These are phyloP conservation scores for Actenoides lindsayi DNA, from an alignment of 2,113 vertebrate species.

Conservation along the genomic window DNA sequence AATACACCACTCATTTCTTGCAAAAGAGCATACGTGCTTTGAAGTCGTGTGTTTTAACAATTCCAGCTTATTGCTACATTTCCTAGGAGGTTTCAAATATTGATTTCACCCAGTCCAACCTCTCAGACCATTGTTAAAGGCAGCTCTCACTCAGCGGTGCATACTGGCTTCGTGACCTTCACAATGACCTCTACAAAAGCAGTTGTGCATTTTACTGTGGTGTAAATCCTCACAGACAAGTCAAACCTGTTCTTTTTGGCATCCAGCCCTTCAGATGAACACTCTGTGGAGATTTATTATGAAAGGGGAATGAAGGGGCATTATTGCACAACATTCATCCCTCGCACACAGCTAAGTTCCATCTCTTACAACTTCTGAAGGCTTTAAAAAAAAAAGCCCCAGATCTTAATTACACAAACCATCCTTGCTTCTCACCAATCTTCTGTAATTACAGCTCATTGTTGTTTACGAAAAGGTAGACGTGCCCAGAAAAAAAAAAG, in stretches of 20 bases:
- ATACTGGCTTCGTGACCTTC: slow-evolving; percentile 74
- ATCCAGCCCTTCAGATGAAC: slow-evolving; percentile 77
- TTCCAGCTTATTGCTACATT: slow-evolving; percentile 14
- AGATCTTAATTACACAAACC: slow-evolving; percentile 61
- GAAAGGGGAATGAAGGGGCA: slow-evolving; percentile 79
- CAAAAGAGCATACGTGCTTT: neutral
- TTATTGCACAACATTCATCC: slow-evolving; percentile 79
- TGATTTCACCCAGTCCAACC: slow-evolving; percentile 28
- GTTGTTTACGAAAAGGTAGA: neutral
- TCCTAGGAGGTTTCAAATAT: slow-evolving; percentile 35
- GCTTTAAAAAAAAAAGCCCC: slow-evolving; percentile 59
- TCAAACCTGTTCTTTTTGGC: slow-evolving; percentile 88
- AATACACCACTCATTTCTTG: neutral
- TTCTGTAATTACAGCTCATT: slow-evolving; percentile 35
- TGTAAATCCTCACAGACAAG: slow-evolving; percentile 87
- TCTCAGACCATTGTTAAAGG: slow-evolving; percentile 46
- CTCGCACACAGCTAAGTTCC: slow-evolving; percentile 68
- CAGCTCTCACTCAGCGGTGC: slow-evolving; percentile 58
- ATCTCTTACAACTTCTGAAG: slow-evolving; percentile 73
- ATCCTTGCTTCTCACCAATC: slow-evolving; percentile 52
- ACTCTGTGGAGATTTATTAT: slow-evolving; percentile 83
- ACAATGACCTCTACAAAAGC: slow-evolving; percentile 81
- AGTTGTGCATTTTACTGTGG: slow-evolving; percentile 81
- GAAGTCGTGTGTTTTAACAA: neutral
- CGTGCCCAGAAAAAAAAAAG: slow-evolving; percentile 21